Evolutionary conservation across 2,113 vertebrate species (phyloP), one percentile per base, ranked within the genome.

Genomic region (Eclectus roratus): DNA sequence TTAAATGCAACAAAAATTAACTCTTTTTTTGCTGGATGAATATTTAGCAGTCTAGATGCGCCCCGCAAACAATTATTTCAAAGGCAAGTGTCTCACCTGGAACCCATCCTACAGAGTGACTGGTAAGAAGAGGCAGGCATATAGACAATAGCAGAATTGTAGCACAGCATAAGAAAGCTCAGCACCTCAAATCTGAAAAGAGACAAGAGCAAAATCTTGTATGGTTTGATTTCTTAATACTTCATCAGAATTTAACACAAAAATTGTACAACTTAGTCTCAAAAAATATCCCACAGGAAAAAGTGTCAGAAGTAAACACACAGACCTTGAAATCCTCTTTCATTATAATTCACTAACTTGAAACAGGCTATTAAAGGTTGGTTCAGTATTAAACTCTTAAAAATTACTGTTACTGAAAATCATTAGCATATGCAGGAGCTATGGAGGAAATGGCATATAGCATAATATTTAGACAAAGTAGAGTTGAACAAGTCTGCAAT

Each of bases 131-230:
- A 99, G 27, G 98, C 97, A 37, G 99, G 99, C 99, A 99, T 99
- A 97, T 99, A 99, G 88, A 99, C 99, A 96, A 99, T 99, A 83
- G 99, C 98, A 74, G 99, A 99, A 98, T 99, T 99, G 97, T 99
- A 99, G 96, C 99, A 99, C 83, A 99, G 96, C 99, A 99, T 99
- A 85, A 99, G 99, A 98, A 99, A 99, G 97, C 99, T 99, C 94
- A 99, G 97, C 94, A 99, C 99, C 97, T 99, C 99, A 97, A 99
- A 99, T 97, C 99, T 99, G 97, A 44, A 97, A 91, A 78, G 56
- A 94, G 28, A 97, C 55, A 89, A 71, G 37, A 66, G 64, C 28
- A 91, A 58, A 73, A 95, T 23, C 73, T 70, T 47, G 19, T 27
- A 74, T 52, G 20, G 43, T 50, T 52, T 85, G 35, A 80, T 41